These are phyloP conservation scores for Tapirus indicus DNA, from an alignment of 2,797 vertebrate genomes.

Conservation along the genomic window DNA sequence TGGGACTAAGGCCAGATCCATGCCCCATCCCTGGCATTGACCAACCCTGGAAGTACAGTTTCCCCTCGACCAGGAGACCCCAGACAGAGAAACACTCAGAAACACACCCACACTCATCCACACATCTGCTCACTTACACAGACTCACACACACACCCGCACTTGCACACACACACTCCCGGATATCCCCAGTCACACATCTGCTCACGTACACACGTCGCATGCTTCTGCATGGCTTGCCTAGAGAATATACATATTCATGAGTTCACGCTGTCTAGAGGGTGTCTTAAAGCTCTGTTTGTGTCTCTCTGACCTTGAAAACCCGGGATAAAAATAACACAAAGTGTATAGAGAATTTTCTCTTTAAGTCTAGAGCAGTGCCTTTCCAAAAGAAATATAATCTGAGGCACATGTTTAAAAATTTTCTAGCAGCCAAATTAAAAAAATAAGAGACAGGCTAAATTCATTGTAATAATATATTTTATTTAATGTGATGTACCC, in stretches of 20 bases:
- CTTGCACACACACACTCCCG: neutral
- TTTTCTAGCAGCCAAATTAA: neutral
- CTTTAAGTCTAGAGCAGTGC: neutral
- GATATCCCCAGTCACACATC: neutral
- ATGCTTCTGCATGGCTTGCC: neutral
- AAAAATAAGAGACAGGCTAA: neutral
- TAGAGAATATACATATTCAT: neutral
- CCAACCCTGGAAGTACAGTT: neutral
- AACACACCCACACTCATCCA: neutral
- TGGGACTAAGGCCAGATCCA: neutral
- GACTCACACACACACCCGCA: neutral
- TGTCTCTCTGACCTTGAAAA: neutral
- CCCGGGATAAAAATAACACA: neutral
- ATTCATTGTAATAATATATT: neutral
- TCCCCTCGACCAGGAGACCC: neutral
- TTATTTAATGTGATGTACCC: neutral
- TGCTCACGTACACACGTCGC: neutral
- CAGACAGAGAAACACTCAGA: neutral
- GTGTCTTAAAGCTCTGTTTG: neutral
- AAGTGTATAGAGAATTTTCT: neutral
- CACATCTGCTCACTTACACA: neutral
- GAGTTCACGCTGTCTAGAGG: accelerated
- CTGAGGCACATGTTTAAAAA: neutral
- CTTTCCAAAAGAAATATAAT: neutral
- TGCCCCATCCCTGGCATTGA: neutral